Evolutionary conservation across 2,797 vertebrate genomes (phyloP), one percentile per base, ranked within the genome.

Genomic region (Acropternis orthonyx): DNA sequence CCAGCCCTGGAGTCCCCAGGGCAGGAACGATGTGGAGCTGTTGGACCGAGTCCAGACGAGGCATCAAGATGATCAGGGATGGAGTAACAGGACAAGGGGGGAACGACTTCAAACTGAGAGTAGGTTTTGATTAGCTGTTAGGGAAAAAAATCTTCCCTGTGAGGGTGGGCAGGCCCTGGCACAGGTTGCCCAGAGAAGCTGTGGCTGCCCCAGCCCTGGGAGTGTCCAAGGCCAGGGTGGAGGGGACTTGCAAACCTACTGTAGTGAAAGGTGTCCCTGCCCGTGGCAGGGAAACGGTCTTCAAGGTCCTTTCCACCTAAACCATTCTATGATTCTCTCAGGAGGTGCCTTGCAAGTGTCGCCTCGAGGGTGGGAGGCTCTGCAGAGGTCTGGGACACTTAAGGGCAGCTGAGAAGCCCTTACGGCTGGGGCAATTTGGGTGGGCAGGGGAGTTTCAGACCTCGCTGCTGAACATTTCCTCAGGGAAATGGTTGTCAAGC

Each of bases 391-490:
- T 20, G 28, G 21, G 32, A 3, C 0, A 0, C 2, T 5, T 22
- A 16, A n/a, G 52, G 19, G n/a, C 14, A 7, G 36, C 76, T 39
- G 5, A 37, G 36, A n/a, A 65, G 9, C 55, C 27, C 37, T 34
- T 44, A 3, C 9, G 7, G 9, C 24, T 9, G 1, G 0, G 13
- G 20, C 19, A 7, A 1, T 69, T 23, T 16, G 51, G 22, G 36
- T 11, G 44, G 49, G 6, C 13, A 15, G 11, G 5, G 10, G 13
- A 15, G 14, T 44, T 79, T 44, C 58, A n/a, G 51, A 7, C 6
- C 30, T 34, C 2, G 3, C 34, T 24, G 19, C 9, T 20, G 16
- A 34, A 10, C 19, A 6, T 4, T 69, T 48, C 46, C 54, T 65
- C 22, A 11, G 3, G 5, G 43, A 37, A 9, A 43, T 15, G 14